A percentile compares a stretch with the other conserved stretches of the same genome.
phyloP scores from a whole-genome alignment of 2,113 vertebrate species.

The Hippocampus abdominalis region DNA sequence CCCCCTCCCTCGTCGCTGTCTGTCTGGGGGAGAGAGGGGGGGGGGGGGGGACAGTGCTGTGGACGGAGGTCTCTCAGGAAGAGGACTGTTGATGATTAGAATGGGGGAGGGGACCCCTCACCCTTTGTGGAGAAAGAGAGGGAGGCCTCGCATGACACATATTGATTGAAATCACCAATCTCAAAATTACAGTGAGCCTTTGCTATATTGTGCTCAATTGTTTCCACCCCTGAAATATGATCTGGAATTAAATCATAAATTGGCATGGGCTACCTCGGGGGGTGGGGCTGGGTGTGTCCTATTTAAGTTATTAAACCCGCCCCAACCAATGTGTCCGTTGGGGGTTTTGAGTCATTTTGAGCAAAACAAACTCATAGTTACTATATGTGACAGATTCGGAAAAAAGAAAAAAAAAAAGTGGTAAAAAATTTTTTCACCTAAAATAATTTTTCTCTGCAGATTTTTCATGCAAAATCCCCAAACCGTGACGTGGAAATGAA shows the following conservation, averaged over 20 bases:
- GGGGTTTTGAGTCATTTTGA: not conserved
- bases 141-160: slow-evolving; percentile 37
- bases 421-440: too few species aligned
- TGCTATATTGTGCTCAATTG: too few species aligned
- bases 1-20: slow-evolving; percentile 45
- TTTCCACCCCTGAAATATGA: too few species aligned
- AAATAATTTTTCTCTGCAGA: too few species aligned
- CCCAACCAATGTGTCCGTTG: not conserved
- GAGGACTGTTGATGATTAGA: slow-evolving; percentile 67
- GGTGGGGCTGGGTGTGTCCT: not conserved
- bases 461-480: too few species aligned
- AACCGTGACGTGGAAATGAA: too few species aligned
- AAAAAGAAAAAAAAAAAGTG: too few species aligned
- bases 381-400: not conserved
- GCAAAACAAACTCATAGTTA: not conserved
- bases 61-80: slow-evolving; percentile 48
- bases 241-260: too few species aligned
- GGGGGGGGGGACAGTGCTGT: slow-evolving; percentile 28
- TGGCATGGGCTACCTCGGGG: not conserved
- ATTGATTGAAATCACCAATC: slow-evolving; percentile 42
- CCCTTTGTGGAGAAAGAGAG: slow-evolving; percentile 43
- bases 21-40: slow-evolving; percentile 44
- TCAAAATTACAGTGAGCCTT: not conserved
- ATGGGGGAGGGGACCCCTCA: slow-evolving; percentile 40
- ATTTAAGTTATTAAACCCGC: not conserved